Evolutionary conservation across 1,140 invertebrate genomes (phyloP), one percentile per base, ranked within the genome.

Genomic region (Dolichoris vasculosae): DNA sequence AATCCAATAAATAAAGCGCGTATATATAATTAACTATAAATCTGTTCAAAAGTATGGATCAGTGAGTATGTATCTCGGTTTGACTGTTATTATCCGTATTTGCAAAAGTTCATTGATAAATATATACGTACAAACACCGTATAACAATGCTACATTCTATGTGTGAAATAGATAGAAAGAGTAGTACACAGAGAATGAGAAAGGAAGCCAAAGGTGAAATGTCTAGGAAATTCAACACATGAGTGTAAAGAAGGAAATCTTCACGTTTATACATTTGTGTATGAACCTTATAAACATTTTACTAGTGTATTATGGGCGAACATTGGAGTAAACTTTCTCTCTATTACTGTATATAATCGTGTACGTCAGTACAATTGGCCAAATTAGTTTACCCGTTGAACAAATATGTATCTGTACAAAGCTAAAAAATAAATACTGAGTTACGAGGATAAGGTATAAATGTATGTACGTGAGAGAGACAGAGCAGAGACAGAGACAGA

Each of bases 271-370:
- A 92, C 92, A 93, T 92, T 92, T 92, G 90, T 91, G 91, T 90
- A 48, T 64, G 46, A 82, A 59, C 55, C 48, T 46, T 86, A 82
- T 80, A 81, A 75, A 89, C 91, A 91, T 92, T 92, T 93, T 93
- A 92, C 90, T 91, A 90, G 90, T 89, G 91, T 88, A 93, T 93
- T 93, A 91, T 93, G 90, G 91, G 91, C 90, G 92, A 91, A 89
- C 84, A 83, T 90, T 63, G 88, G 90, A 32, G n/a, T 40, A 69
- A 1, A 43, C 32, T 48, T 63, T 48, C 55, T 46, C 77, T 67
- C 69, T n/a, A n/a, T 73, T 35, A 32, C 48, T 30, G 67, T 51
- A 15, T 46, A 30, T 26, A 26, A 0, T 20, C 48, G 15, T 71
- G 35, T 71, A 9, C n/a, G n/a, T 40, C 15, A 3, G 35, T 71